phyloP scores from a whole-genome alignment of 2,888 invertebrate genomes.

The Sialis lutaria region DNA sequence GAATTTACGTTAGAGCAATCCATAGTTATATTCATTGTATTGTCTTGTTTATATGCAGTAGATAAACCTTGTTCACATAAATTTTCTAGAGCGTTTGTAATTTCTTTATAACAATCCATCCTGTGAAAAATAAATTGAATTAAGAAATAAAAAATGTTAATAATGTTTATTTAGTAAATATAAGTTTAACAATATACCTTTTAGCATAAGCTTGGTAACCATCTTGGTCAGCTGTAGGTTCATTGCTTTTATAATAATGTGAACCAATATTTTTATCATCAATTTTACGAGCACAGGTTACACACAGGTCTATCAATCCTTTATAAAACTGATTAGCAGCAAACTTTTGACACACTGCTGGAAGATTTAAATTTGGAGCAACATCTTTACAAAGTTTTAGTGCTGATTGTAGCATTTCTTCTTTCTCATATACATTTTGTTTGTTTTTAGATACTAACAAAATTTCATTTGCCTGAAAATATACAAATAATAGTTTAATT shows the following conservation, averaged over 20 bases:
- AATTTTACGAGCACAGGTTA: conserved; percentile 66
- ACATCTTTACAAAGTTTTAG: conserved; percentile 77
- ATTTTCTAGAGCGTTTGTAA: conserved; percentile 59
- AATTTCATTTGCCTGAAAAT: conserved; percentile 66
- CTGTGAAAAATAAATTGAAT: conserved; percentile 26
- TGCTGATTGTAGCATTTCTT: conserved; percentile 59
- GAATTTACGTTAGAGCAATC: too few relatives aligned
- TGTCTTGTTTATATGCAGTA: too few relatives aligned
- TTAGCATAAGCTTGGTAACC: conserved; percentile 57
- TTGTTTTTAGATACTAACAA: conserved; percentile 64
- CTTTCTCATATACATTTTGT: conserved; percentile 55
- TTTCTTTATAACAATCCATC: conserved; percentile 77
- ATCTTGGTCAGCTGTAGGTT: conserved; percentile 66
- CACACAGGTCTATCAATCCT: conserved; percentile 77
- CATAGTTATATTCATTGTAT: too few relatives aligned
- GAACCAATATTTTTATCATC: conserved; percentile 80
- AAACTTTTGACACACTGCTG: conserved; percentile 71
- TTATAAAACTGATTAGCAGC: conserved; percentile 64
- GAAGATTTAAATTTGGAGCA: conserved; percentile 69
- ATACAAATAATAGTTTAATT: conserved; percentile 8
- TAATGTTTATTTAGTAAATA: too few relatives aligned
- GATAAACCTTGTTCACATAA: conserved; percentile 24
- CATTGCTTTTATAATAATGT: conserved; percentile 73
- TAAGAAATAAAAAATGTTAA: neutral
- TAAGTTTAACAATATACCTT: conserved; percentile 25